Evolutionary conservation across 2,888 invertebrate genomes (phyloP), one percentile per base, ranked within the genome.

Genomic region (Noctua fimbriata): DNA sequence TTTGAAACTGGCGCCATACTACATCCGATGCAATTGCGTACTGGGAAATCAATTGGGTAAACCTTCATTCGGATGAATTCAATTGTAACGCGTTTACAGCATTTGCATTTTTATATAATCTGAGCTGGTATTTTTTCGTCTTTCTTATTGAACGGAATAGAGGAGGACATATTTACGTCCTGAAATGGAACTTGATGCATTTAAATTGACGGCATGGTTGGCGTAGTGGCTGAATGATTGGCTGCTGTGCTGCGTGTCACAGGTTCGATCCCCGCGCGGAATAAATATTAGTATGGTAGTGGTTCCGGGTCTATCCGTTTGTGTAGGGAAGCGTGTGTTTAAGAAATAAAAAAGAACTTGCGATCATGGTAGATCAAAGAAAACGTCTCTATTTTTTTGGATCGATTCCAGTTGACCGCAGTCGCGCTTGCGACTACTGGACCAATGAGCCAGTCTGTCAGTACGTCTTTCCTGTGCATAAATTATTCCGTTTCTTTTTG

Each of bases 1-100:
- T 89, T 89, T 86, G 72, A 88, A 85, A 73, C 83, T 70, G 73
- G 78, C 49, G 73, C 73, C 80, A 41, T 74, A 66, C 80, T 67
- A 71, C 65, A 21, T 72, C 63, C 16, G 60, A 49, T 71, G 79
- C 75, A 80, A 75, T 81, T 63, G 69, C 74, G 58, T 69, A 69
- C 77, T 82, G 76, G 69, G 69, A 81, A 83, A 78, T 80, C 81
- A 78, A 79, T 88, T 86, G 74, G 52, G 28, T 72, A 65, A 73
- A 78, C 12, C 52, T 67, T 69, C 9, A 71, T 73, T 73, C 58
- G 18, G 12, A 60, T 78, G 0, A 24, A 36, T 70, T 58, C 10
- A 36, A 78, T 49, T 69, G 52, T 44, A 41, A 41, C 10, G 32
- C 49, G 32, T 21, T 78, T 18, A 77, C 41, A 4, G 28, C 2